Conservation (phyloP, 1,140 invertebrate genomes). For the Xylocopa sonorina region DNA sequence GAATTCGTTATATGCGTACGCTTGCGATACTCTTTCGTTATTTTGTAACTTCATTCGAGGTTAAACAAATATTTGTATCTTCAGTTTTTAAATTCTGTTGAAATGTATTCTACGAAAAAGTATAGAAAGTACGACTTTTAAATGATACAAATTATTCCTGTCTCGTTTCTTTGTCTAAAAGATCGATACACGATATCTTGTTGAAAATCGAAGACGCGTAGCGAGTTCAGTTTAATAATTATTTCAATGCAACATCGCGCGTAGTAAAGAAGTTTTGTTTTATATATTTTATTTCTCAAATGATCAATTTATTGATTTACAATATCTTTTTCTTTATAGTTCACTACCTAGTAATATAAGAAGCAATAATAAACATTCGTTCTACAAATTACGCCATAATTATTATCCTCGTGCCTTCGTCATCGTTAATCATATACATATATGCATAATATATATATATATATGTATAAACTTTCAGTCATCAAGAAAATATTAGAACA, state of each 20-base stretch:
- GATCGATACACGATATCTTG: too few relatives aligned
- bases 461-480: slow-evolving; percentile 75
- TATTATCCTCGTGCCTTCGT: slow-evolving; percentile 66
- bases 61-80: too few relatives aligned
- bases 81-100: too few relatives aligned
- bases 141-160: too few relatives aligned
- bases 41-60: too few relatives aligned
- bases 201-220: too few relatives aligned
- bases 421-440: slow-evolving; percentile 34
- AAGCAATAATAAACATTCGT: slow-evolving; percentile 79
- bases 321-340: slow-evolving; percentile 76
- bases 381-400: slow-evolving; percentile 77
- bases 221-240: too few relatives aligned
- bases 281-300: slow-evolving; percentile 63
- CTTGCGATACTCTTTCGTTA: too few relatives aligned
- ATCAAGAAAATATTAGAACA: slow-evolving; percentile 78
- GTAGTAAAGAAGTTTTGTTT: slow-evolving; percentile 47
- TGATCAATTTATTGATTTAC: slow-evolving; percentile 78
- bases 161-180: too few relatives aligned
- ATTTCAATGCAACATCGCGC: slow-evolving; percentile 2
- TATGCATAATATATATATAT: slow-evolving; percentile 40
- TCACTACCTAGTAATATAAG: slow-evolving; percentile 76
- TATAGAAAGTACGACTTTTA: too few relatives aligned
- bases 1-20: too few relatives aligned
- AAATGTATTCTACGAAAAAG: too few relatives aligned